These are phyloP conservation scores for Sinonovacula constricta DNA, from an alignment of 1,140 invertebrate species.

Conservation along the genomic window DNA sequence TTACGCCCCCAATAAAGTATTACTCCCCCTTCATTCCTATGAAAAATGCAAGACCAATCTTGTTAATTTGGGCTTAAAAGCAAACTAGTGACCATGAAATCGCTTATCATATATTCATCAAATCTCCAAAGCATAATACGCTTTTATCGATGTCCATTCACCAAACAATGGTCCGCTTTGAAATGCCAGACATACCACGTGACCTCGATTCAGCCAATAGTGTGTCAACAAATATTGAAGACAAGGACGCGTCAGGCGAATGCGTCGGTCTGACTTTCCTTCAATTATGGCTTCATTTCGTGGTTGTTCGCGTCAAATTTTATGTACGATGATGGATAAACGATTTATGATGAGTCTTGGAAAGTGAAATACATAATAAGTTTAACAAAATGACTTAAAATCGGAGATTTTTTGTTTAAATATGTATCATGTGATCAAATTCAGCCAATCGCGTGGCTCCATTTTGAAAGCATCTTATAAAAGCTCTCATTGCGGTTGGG, in stretches of 20 bases:
- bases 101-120: too few species aligned
- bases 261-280: slow-evolving; percentile 17
- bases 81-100: too few species aligned
- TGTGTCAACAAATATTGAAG: slow-evolving; percentile 14
- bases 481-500: slow-evolving; percentile 55
- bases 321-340: slow-evolving; percentile 18
- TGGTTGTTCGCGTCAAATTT: background rate
- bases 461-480: slow-evolving; percentile 72
- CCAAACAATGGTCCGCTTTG: too few species aligned
- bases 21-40: too few species aligned
- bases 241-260: slow-evolving; percentile 31
- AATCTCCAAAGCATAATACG: too few species aligned
- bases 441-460: slow-evolving; percentile 74
- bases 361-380: background rate
- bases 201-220: slow-evolving; percentile 52
- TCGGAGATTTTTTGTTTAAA: slow-evolving; percentile 4
- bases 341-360: slow-evolving; percentile 33
- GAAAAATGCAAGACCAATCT: too few species aligned
- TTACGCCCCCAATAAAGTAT: too few species aligned
- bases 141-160: too few species aligned
- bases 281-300: background rate
- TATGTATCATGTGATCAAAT: slow-evolving; percentile 71
- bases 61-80: too few species aligned
- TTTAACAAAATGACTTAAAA: background rate
- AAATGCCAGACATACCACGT: slow-evolving; percentile 45